Conservation (phyloP, 2,113 vertebrate species). For the Propithecus coquereli region DNA sequence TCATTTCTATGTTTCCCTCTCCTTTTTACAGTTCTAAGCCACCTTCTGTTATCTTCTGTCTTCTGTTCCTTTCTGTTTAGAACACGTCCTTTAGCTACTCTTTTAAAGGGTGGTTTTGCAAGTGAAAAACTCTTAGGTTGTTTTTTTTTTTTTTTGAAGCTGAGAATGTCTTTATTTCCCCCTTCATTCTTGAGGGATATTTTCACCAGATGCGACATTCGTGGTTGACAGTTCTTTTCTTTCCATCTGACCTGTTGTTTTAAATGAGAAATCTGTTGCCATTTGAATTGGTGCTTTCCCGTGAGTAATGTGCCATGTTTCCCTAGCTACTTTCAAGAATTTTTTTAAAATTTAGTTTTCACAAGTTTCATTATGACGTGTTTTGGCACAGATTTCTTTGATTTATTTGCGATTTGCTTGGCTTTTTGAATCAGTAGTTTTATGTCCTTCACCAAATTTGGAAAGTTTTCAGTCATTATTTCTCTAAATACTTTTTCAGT, state of each 20-base stretch:
- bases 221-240: neutral
- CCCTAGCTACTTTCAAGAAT: neutral
- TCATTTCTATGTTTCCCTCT: neutral
- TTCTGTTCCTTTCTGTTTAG: neutral
- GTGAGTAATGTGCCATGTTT: neutral
- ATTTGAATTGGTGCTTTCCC: neutral
- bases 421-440: neutral
- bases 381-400: neutral
- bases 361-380: neutral
- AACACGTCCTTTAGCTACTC: neutral
- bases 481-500: neutral
- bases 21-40: neutral
- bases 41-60: neutral
- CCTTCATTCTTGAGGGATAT: neutral
- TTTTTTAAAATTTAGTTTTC: neutral
- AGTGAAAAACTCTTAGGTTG: neutral
- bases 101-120: neutral
- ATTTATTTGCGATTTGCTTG: neutral
- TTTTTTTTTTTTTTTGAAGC: neutral
- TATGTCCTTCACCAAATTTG: neutral
- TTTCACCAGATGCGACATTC: neutral
- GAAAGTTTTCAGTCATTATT: constrained; percentile 11
- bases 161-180: neutral
- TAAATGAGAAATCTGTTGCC: neutral
- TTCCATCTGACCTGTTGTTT: neutral